These are phyloP conservation scores for Lasius fuliginosus DNA, from an alignment of 2,888 invertebrate genomes.

Conservation along the genomic window DNA sequence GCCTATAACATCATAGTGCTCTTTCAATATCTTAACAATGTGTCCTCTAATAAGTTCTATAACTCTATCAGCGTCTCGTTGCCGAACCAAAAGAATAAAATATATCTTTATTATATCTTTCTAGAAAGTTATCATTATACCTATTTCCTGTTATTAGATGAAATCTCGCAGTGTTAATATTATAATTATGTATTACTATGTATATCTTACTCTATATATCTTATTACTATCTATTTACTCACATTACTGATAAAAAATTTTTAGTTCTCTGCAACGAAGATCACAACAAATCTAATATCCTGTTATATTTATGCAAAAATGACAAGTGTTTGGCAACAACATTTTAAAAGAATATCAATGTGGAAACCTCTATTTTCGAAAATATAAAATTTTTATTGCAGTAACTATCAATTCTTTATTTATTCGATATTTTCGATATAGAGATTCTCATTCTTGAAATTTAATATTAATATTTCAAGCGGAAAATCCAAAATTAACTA, in stretches of 20 bases:
- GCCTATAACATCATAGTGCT: conserved; percentile 5
- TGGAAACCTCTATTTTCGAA: not conserved
- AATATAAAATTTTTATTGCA: not conserved
- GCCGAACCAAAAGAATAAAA: not conserved
- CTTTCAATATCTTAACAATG: conserved; percentile 45
- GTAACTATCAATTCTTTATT: not conserved
- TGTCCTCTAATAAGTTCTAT: conserved; percentile 14
- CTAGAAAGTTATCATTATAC: not conserved
- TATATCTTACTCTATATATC: too few species aligned
- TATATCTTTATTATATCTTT: not conserved
- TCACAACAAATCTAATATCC: not conserved
- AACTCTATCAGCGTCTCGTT: conserved; percentile 14
- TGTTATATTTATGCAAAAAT: not conserved
- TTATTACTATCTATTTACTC: not conserved
- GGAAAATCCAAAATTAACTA: not conserved
- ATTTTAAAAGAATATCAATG: conserved; percentile 1
- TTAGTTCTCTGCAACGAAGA: not conserved
- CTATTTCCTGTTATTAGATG: not conserved
- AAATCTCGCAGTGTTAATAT: not conserved
- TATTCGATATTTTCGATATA: conserved; percentile 1
- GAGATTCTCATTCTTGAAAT: not conserved
- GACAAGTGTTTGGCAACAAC: not conserved
- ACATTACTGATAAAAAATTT: not conserved
- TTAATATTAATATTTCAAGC: not conserved
- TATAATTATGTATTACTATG: not conserved